A percentile compares a stretch with the other conserved stretches of the same genome.
Evolutionary conservation across 2,888 invertebrate species (phyloP).

Genomic region (Drosophila prolongata): DNA sequence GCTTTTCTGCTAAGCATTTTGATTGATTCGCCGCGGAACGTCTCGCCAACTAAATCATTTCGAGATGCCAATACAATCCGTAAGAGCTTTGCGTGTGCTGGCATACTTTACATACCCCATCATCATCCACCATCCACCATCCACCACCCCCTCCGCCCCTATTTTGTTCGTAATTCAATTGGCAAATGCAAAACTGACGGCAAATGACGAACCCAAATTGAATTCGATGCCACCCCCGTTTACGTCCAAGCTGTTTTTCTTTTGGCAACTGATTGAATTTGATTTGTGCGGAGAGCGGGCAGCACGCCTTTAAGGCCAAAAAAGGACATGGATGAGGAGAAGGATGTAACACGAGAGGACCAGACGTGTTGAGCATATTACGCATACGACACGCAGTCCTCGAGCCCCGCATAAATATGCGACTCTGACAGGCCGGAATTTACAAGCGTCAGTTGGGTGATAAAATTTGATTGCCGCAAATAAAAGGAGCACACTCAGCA

Average conservation of each 20-base stretch:
- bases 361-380: conserved; percentile 72
- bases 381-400: conserved; percentile 50
- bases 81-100: conserved; percentile 4
- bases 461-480: conserved; percentile 77
- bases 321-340: neutral
- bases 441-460: conserved; percentile 77
- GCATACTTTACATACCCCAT: conserved; percentile 1
- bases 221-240: conserved; percentile 48
- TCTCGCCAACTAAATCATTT: conserved; percentile 71
- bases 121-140: neutral
- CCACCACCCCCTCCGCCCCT: neutral
- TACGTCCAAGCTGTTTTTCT: conserved; percentile 13
- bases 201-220: conserved; percentile 60
- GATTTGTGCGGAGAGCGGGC: conserved; percentile 31
- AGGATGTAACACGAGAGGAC: no score
- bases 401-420: conserved; percentile 63
- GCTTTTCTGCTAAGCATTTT: conserved; percentile 35
- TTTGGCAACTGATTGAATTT: conserved; percentile 45
- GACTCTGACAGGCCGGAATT: conserved; percentile 67
- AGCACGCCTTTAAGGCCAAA: conserved; percentile 23
- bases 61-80: conserved; percentile 56
- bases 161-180: conserved; percentile 55
- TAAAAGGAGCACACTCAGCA: conserved; percentile 50
- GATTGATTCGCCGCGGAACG: conserved; percentile 38
- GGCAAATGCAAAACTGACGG: conserved; percentile 65